Evolutionary conservation across 2,113 vertebrate species (phyloP), one percentile per base, ranked within the genome.

Genomic region (Brevimyrus niger): DNA sequence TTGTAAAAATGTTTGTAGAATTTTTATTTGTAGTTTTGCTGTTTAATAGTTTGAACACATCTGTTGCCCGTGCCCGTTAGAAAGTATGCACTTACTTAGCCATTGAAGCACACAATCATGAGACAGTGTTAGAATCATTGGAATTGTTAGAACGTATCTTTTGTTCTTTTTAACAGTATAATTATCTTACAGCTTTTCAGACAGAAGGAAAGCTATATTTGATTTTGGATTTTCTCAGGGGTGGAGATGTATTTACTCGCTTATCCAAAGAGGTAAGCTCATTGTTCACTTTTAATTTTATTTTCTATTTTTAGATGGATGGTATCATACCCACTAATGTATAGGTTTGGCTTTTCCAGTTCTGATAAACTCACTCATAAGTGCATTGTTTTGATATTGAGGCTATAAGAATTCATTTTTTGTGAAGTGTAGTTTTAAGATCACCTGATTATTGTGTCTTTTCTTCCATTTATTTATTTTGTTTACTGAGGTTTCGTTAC

Each of bases 221-320:
- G 97, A 99, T 99, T 96, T 90, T 99, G 97, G 98, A 99, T 96
- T 99, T 99, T 98, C 98, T 99, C 97, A 99, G 98, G 96, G 98
- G 98, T 96, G 98, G 98, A 94, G 98, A 99, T 96, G 97, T 99
- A 92, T 99, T 99, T 96, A 99, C 98, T 90, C 97, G 98, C 95
- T 97, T 99, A 97, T 99, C 98, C 96, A 99, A 99, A 99, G 98
- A 99, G 97, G 98, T 98, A 96, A 96, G 96, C 94, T 91, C 84
- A 91, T 88, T 13, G 91, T 69, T 90, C 82, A 90, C 85, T 91
- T 73, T 48, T 31, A 31, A 87, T 73, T 51, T 38, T 38, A 89
- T 88, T 11, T 5, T 88, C 23, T 48, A 9, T 76, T 38, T 80
- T 80, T 80, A 4, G n/a, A 69, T 13, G 61, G 10, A 69, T 31